Evolutionary conservation across 1,140 invertebrate species (phyloP).

Genomic region (Teleopsis dalmanni): DNA sequence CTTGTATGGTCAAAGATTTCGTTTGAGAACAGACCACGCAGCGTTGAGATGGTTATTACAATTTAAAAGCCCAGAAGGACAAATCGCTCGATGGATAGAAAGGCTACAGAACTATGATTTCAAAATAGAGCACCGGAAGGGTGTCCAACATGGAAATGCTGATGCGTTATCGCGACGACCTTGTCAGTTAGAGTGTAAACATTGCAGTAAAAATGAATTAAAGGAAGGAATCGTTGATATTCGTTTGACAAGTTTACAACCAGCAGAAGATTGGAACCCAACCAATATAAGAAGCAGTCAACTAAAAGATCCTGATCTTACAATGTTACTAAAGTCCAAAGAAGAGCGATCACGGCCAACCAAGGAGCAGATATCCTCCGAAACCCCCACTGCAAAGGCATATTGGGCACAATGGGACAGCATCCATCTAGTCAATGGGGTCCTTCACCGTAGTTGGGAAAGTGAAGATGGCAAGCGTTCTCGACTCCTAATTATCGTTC

Average conservation of each 20-base stretch:
- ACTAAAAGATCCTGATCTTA: background rate
- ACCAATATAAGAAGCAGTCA: background rate
- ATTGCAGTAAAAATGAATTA: background rate
- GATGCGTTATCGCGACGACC: constrained; percentile 18
- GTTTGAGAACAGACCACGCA: constrained; percentile 20
- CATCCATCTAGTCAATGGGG: background rate
- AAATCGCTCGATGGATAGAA: constrained; percentile 24
- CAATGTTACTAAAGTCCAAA: background rate
- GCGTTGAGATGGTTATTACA: constrained; percentile 21
- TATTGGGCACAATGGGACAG: background rate
- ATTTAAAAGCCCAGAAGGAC: constrained; percentile 23
- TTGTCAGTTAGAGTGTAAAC: constrained; percentile 6
- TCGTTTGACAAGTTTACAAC: background rate
- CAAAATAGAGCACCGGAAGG: constrained; percentile 17
- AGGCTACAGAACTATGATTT: constrained; percentile 20
- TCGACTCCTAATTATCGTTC: background rate
- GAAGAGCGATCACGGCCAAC: background rate
- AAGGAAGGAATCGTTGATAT: background rate
- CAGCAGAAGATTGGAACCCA: background rate
- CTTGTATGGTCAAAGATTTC: constrained; percentile 16
- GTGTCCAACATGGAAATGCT: constrained; percentile 12
- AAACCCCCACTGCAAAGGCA: background rate
- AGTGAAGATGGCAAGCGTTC: background rate
- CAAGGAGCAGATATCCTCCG: background rate
- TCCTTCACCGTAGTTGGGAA: background rate